Evolutionary conservation across 2,888 invertebrate species (phyloP), one percentile per base, ranked within the genome.

Genomic region (Zonitis immaculata): DNA sequence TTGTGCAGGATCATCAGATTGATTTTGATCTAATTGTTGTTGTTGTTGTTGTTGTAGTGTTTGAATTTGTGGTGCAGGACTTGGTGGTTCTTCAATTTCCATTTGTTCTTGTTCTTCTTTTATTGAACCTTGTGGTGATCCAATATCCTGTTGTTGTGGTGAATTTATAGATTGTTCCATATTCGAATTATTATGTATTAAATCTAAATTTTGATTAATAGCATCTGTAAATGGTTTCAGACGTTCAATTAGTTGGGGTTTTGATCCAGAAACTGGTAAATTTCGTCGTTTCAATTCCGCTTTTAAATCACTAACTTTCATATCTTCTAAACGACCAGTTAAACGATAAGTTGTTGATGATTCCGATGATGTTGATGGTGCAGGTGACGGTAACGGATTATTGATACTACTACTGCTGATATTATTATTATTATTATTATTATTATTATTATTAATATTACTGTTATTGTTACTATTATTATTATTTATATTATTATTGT

Each of bases 281-380:
- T 90, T 95, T 45, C 97, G 84, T 52, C 91, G 88, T 76, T 96
- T 97, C 66, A 96, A 83, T 74, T 97, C 96, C 52, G 90, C 89
- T 73, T 95, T 95, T 62, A 97, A 80, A 72, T 97, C 96, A 57
- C 91, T 93, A 49, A 92, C 96, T 80, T 95, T 95, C 91, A 96
- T 92, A 70, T 95, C 95, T 73, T 95, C 94, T 67, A 96, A 80
- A 57, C 92, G 87, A 20, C 85, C 82, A 16, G 80, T 68, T 32
- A 80, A 78, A 68, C 79, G 75, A n/a, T 78, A 69, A 6, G 70
- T 60, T 12, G 66, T 62, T 65, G 70, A 67, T 1, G 72, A 66
- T 59, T 75, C 74, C 12, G 80, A 75, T 51, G 76, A 73, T 42
- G 73, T 76, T 54, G 66, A 76, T 49, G 71, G 74, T 62, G 65